Base-by-base conservation (phyloP, 2,113 vertebrate genomes). In the Ochotona princeps region DNA sequence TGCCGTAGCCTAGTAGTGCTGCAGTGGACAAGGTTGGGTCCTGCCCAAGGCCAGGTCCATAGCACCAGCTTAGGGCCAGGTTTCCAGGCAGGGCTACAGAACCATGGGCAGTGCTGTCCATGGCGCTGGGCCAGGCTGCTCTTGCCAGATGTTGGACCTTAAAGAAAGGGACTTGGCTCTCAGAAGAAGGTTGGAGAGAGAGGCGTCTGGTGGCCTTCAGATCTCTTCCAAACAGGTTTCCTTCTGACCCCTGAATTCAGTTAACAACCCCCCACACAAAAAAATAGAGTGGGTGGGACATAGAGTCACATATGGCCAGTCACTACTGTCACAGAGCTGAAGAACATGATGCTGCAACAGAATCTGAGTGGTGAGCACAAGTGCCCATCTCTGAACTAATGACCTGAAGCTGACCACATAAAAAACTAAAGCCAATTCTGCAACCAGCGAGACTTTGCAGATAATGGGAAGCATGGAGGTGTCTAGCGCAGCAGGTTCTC, bases 351-450 rank as follows among this genome's bases (percentile, higher is more conserved):
- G 32, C 13, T 69, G 93, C 69, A 86, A 0, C 61, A 79, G 78
- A 8, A 87, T 85, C n/a, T n/a, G n/a, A n/a, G n/a, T n/a, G n/a
- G n/a, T 51, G 78, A 25, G 25, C 54, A 47, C 28, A 7, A 85
- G 21, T 10, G 15, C 61, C 38, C 6, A 14, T 60, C 63, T 87
- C 70, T 26, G 85, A 93, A 63, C 57, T 63, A 89, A n/a, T 13
- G 72, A 35, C 23, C n/a, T 21, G 49, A 90, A 69, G 80, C 20
- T 90, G 67, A 61, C 8, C 78, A 32, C 28, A 30, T 69, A 70
- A 25, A n/a, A 49, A 38, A 38, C 66, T 74, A 72, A 94, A 86
- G 74, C 25, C 51, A 94, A 35, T 35, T 81, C 73, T 76, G 14
- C 51, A 94, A 87, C 63, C 90, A 69, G 51, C 2, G 26, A 47